These are phyloP conservation scores for Drosophila ercepeae DNA, from an alignment of 1,140 invertebrate genomes.

Conservation along the genomic window DNA sequence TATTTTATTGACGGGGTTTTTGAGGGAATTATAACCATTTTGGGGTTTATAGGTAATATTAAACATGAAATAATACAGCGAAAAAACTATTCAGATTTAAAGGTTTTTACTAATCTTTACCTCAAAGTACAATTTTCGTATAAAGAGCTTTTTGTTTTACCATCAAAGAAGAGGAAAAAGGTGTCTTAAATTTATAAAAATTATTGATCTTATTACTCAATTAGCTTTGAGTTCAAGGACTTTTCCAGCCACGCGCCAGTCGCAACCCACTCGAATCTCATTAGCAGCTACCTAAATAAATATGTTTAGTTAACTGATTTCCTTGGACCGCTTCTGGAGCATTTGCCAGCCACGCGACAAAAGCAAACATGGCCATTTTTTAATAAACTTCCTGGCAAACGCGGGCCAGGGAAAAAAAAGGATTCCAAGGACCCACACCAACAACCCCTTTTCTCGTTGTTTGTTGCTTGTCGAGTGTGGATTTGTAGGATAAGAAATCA, in stretches of 20 bases:
- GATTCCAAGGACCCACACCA: conserved; percentile 27
- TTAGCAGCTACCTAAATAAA: conserved; percentile 72
- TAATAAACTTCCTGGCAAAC: conserved; percentile 76
- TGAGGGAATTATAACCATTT: too few relatives aligned
- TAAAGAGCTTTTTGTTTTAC: too few relatives aligned
- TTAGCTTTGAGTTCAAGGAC: conserved; percentile 10
- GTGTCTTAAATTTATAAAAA: too few relatives aligned
- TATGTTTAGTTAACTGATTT: conserved; percentile 83
- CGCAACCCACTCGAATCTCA: conserved; percentile 68
- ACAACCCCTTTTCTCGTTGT: conserved; percentile 51
- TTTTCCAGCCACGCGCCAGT: neutral
- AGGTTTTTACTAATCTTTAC: too few relatives aligned
- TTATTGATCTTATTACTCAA: conserved; percentile 10
- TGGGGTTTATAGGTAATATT: too few relatives aligned
- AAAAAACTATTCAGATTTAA: too few relatives aligned
- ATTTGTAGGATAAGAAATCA: conserved; percentile 80
- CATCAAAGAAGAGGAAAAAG: too few relatives aligned
- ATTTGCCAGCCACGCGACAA: conserved; percentile 71
- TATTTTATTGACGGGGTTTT: neutral
- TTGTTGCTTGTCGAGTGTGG: conserved; percentile 51
- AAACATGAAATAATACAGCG: too few relatives aligned
- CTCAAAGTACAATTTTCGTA: too few relatives aligned
- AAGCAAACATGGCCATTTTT: conserved; percentile 77
- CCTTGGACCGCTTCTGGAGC: conserved; percentile 43
- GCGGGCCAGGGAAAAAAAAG: conserved; percentile 12